Percentiles rank a stretch among this genome's conserved stretches.
phyloP scores from a whole-genome alignment of 2,888 invertebrate genomes.

The Pristionchus exspectatus region DNA sequence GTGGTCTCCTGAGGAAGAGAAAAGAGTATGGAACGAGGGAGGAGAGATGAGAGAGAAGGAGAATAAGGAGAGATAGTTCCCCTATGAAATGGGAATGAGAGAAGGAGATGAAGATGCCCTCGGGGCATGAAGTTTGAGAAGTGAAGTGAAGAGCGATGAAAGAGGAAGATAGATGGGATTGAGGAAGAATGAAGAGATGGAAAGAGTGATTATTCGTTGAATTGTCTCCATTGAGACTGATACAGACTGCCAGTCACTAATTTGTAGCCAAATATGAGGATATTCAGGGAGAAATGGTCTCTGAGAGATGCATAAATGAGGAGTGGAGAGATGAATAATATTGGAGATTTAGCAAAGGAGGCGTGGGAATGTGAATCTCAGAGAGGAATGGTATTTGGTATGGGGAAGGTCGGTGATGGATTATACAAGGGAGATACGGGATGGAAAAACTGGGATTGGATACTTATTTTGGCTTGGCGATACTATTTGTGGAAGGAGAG shows the following conservation, averaged over 20 bases:
- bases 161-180: slow-evolving; percentile 11
- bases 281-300: slow-evolving; percentile 17
- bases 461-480: neutral
- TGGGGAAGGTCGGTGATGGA: neutral
- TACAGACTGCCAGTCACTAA: neutral
- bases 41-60: neutral
- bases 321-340: slow-evolving; percentile 7
- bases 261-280: slow-evolving; percentile 17
- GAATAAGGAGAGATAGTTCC: neutral
- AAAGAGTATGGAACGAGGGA: slow-evolving; percentile 21
- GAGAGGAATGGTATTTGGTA: slow-evolving; percentile 6
- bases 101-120: slow-evolving; percentile 30
- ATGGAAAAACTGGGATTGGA: neutral
- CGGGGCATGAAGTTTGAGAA: slow-evolving; percentile 1
- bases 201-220: neutral
- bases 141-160: slow-evolving; percentile 8
- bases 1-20: slow-evolving; percentile 34
- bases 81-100: neutral
- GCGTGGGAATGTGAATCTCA: neutral
- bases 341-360: neutral
- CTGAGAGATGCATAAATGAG: slow-evolving; percentile 28
- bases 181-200: neutral
- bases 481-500: neutral
- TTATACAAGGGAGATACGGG: neutral
- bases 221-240: neutral